Base-by-base conservation (phyloP, 2,113 vertebrate species). In the Labeo rohita region DNA sequence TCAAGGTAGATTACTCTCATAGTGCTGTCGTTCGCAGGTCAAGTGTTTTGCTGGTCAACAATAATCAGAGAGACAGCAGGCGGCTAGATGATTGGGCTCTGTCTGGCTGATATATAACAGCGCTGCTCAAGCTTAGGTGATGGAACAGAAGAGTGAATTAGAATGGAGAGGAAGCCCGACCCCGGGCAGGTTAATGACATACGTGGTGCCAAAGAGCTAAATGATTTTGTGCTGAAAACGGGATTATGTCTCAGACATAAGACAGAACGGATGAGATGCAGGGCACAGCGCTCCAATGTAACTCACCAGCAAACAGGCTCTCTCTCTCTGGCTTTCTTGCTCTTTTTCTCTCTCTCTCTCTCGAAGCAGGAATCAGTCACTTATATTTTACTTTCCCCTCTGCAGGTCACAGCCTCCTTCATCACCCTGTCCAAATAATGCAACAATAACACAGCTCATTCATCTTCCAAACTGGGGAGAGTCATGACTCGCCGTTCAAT, bases 31-130 rank as follows among this genome's bases (percentile, higher is more conserved):
- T 91, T 89, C 89, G 89, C 89, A 89, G 90, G 91, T 91, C 90
- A 92, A 91, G 89, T 86, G 86, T 91, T 92, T 87, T 87, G 87
- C 87, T 92, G 90, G 90, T 90, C 90, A 92, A 90, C 90, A 91
- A 90, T 89, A 92, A 91, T 91, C 88, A 91, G 88, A 91, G 86
- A 88, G 91, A 90, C 88, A 84, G 84, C 65, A 68, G 74, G 78
- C 66, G 63, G 86, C 78, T 54, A 78, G 84, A 91, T 90, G 89
- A 91, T 90, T 87, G 74, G 89, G 83, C 85, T 86, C 83, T 23
- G 87, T 89, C 86, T 86, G 88, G 84, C 87, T 91, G 87, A 92
- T 88, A 85, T 87, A 88, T 89, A 83, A 80, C 78, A 68, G 70
- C 50, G 74, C 84, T 45, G 73, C 70, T 36, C 39, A 45, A 76